A percentile compares a stretch with the other conserved stretches of the same genome.
phyloP scores from a whole-genome alignment of 2,113 vertebrate genomes.

The Labeo rohita region DNA sequence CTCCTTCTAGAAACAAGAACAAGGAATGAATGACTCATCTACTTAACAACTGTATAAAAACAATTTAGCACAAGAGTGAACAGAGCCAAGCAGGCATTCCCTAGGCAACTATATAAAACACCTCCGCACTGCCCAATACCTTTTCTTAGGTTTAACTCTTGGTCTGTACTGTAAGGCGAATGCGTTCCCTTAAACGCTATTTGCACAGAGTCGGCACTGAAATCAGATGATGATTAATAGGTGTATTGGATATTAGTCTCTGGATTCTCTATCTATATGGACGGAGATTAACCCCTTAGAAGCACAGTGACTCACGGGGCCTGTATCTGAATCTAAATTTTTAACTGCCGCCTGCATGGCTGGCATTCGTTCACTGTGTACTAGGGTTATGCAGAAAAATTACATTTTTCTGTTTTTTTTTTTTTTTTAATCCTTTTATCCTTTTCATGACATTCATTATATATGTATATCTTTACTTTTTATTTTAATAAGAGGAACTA shows the following conservation, averaged over 20 bases:
- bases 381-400: not conserved
- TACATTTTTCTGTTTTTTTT: not conserved
- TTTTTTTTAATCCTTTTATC: not conserved
- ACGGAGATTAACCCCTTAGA: not conserved
- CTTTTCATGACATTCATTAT: not conserved
- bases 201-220: not conserved
- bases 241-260: not conserved
- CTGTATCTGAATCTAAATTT: not conserved
- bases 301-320: not conserved
- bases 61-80: conserved; percentile 36
- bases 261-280: not conserved
- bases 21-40: conserved; percentile 56
- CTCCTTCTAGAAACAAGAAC: conserved; percentile 22
- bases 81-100: conserved; percentile 41
- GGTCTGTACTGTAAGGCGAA: conserved; percentile 2
- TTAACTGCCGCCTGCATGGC: not conserved
- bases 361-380: not conserved
- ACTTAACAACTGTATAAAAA: conserved; percentile 51
- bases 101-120: conserved; percentile 39
- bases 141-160: conserved; percentile 5
- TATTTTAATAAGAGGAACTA: not conserved
- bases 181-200: conserved; percentile 24
- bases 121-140: conserved; percentile 30
- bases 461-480: not conserved
- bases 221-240: conserved; percentile 4